Conservation (phyloP, 2,797 vertebrate genomes). For the Lerista edwardsae region DNA sequence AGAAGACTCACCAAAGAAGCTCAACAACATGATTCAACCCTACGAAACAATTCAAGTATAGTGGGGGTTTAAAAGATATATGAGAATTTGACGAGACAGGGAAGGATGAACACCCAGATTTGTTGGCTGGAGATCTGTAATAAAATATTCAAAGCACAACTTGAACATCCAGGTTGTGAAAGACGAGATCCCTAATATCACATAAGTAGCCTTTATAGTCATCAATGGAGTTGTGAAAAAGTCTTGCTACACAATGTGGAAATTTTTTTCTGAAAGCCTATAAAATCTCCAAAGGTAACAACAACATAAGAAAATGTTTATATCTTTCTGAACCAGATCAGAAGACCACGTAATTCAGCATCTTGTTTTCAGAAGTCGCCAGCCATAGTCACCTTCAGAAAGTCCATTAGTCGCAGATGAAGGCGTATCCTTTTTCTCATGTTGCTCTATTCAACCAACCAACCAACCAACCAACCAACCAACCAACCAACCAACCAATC, state of each 20-base stretch:
- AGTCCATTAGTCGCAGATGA: too few species aligned
- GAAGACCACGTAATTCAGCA: too few species aligned
- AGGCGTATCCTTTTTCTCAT: too few species aligned
- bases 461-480: too few species aligned
- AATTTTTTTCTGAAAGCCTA: neutral
- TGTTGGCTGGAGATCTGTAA: neutral
- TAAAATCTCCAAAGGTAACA: neutral
- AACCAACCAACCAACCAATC: too few species aligned
- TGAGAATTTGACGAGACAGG: slow-evolving; percentile 26
- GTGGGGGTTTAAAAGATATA: neutral
- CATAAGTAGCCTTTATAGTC: neutral
- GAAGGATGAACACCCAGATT: rapidly evolving
- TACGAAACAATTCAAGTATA: neutral
- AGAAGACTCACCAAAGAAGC: slow-evolving; percentile 1
- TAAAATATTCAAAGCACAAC: neutral
- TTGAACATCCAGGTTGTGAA: neutral
- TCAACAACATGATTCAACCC: neutral
- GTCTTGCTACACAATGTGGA: neutral
- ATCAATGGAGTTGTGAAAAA: neutral
- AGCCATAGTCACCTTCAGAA: too few species aligned
- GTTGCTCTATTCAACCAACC: too few species aligned
- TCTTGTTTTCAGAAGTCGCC: too few species aligned
- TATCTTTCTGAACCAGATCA: too few species aligned
- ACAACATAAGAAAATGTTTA: too few species aligned
- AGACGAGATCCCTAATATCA: rapidly evolving